Evolutionary conservation across 2,113 vertebrate species (phyloP), one percentile per base, ranked within the genome.

Genomic region (Callocephalon fimbriatum): DNA sequence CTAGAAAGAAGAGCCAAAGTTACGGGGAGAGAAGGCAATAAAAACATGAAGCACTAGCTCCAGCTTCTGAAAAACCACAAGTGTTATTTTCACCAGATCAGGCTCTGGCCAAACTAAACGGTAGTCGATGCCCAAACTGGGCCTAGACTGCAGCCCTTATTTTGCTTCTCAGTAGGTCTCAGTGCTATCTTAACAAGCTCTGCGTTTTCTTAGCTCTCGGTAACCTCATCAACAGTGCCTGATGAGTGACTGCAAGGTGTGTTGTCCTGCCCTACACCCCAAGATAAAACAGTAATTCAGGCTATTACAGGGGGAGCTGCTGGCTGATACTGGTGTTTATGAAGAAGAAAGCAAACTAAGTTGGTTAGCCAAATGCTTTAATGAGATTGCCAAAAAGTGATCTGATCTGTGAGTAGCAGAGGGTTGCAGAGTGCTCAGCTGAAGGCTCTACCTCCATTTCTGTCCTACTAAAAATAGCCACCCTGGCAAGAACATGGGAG

Each of bases 391-490:
- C 79, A 92, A 59, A 31, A 71, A 77, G 35, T 26, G 25, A 54
- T 45, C 77, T 7, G 23, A 2, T 53, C 21, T 53, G 2, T 62
- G 27, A 56, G 42, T 54, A 90, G 59, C 14, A 68, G 65, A 74
- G 72, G 37, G 29, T 40, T 80, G 86, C 45, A 54, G 51, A 4
- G 6, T 37, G 14, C 56, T 63, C 5, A 0, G 38, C 70, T 2
- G 3, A 68, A 91, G 63, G 44, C 59, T 75, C 68, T 81, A 6
- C 51, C 47, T 87, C 90, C 9, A 1, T 56, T 68, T 82, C 67
- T 83, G 42, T 44, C 40, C 42, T 63, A 16, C 88, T 94, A 67
- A 91, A 92, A 94, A 92, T 91, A 97, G 75, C 7, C 68, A 31
- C 25, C 31, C 11, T 54, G 71, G 86, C 88, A n/a, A n/a, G n/a